Evolutionary conservation across 2,113 vertebrate species (phyloP).

Genomic region (Rhabdornis inornatus): DNA sequence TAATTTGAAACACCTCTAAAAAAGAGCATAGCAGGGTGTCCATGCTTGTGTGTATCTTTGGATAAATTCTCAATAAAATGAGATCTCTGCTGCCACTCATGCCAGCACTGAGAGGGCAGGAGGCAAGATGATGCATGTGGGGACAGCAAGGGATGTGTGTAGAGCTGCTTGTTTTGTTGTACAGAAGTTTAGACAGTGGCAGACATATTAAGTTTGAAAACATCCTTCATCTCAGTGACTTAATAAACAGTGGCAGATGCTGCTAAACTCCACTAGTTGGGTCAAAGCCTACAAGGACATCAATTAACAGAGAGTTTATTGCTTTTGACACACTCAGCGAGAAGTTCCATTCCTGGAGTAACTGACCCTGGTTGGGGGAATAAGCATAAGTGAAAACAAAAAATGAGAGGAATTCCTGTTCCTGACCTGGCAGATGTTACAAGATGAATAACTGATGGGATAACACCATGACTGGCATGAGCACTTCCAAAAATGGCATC

Average conservation of each 20-base stretch:
- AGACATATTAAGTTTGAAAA: background rate
- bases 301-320: conserved; percentile 51
- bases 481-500: background rate
- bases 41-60: background rate
- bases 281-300: conserved; percentile 37
- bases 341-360: conserved; percentile 25
- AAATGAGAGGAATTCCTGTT: background rate
- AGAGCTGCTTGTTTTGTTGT: background rate
- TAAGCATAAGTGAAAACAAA: conserved; percentile 2
- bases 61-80: background rate
- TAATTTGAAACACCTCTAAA: background rate
- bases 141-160: background rate
- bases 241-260: conserved; percentile 64
- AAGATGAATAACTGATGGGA: background rate
- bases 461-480: background rate
- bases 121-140: background rate
- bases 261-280: conserved; percentile 14
- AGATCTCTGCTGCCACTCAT: background rate
- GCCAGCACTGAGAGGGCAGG: background rate
- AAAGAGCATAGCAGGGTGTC: background rate
- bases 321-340: conserved; percentile 51
- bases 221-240: background rate
- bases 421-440: background rate
- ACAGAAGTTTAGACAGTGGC: background rate
- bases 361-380: background rate